A percentile compares a stretch with the other conserved stretches of the same genome.
Conservation (phyloP, 2,797 vertebrate genomes). For the Mallotus villosus region DNA sequence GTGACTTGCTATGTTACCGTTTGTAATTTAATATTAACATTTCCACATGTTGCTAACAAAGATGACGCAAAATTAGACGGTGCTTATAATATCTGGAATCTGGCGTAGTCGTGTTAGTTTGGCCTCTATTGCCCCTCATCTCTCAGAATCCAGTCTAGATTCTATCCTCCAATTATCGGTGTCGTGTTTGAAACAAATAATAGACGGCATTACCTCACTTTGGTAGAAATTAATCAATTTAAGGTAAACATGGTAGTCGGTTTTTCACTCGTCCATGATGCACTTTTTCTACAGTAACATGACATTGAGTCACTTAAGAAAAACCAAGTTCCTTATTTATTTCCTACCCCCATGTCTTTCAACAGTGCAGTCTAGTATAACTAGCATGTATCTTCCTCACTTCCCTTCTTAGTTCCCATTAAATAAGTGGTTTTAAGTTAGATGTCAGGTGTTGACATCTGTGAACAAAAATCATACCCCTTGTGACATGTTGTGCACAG, state of each 20-base stretch:
- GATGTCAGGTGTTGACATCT: neutral
- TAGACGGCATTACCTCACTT: too few species aligned
- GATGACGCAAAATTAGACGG: neutral
- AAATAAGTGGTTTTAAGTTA: neutral
- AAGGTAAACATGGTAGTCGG: neutral
- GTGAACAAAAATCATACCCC: too few species aligned
- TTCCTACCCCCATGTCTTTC: neutral
- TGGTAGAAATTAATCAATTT: too few species aligned
- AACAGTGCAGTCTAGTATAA: neutral
- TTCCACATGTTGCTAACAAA: neutral
- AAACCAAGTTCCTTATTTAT: neutral
- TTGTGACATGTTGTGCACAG: neutral
- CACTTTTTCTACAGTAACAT: neutral
- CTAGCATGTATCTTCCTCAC: neutral
- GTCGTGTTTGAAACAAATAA: neutral
- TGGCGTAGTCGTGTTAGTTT: neutral
- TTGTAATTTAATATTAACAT: neutral
- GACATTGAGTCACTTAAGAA: constrained; percentile 1
- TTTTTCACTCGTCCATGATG: neutral
- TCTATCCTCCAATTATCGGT: neutral
- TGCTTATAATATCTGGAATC: neutral
- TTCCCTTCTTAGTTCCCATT: neutral
- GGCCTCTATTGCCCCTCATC: neutral
- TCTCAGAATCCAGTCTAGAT: neutral
- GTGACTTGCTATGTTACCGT: too few species aligned